Percentiles rank a stretch among this genome's conserved stretches.
Conservation (phyloP, 1,140 invertebrate genomes). For the Pogonus chalceus region DNA sequence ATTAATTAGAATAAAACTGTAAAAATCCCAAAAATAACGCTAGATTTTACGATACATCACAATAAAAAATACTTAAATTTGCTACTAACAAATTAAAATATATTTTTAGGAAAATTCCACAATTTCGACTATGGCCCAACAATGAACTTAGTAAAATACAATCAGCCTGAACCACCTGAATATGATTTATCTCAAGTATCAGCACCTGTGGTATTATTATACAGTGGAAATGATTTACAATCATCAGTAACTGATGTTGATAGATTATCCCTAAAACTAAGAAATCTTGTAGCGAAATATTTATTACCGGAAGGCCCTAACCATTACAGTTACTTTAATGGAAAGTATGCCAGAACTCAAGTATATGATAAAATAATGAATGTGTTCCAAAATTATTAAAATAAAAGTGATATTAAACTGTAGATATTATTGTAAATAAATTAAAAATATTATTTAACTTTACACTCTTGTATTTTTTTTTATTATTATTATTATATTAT, state of each 20-base stretch:
- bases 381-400: too few relatives aligned
- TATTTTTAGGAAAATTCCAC: constrained; percentile 39
- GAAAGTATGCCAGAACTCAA: too few relatives aligned
- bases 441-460: too few relatives aligned
- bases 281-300: constrained; percentile 30
- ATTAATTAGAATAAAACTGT: too few relatives aligned
- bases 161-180: constrained; percentile 36
- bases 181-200: constrained; percentile 45
- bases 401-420: too few relatives aligned
- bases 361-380: too few relatives aligned
- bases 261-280: constrained; percentile 27
- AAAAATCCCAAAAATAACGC: too few relatives aligned
- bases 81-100: not conserved
- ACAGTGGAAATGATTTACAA: constrained; percentile 43
- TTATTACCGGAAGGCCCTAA: constrained; percentile 32
- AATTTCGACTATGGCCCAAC: constrained; percentile 43
- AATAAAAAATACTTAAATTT: too few relatives aligned
- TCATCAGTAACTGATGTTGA: constrained; percentile 37
- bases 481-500: too few relatives aligned
- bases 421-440: too few relatives aligned
- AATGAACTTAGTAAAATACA: constrained; percentile 31
- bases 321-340: not conserved
- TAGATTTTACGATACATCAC: too few relatives aligned
- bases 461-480: too few relatives aligned
- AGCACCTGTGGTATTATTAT: constrained; percentile 42